Conservation (phyloP, 64 coral and sea anemone genomes). For the Montipora cactus region DNA sequence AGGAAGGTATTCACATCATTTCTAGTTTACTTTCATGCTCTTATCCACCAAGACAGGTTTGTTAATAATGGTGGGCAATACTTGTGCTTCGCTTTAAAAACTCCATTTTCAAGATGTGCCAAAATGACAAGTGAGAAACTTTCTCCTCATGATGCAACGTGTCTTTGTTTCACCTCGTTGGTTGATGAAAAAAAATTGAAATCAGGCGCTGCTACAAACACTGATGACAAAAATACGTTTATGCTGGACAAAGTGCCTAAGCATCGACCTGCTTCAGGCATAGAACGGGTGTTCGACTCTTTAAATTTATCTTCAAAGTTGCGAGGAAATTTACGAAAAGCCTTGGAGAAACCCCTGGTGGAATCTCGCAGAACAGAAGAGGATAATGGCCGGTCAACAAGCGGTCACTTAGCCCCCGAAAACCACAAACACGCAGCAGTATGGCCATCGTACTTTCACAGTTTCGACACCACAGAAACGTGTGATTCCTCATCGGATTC, state of each 20-base stretch:
- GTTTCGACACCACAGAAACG: conserved; percentile 1
- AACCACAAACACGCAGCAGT: conserved; percentile 34
- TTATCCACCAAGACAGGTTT: neutral
- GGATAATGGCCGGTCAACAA: conserved; percentile 21
- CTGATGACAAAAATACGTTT: neutral
- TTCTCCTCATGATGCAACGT: neutral
- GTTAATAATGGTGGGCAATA: neutral
- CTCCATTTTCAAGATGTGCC: neutral
- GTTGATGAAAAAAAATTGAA: neutral
- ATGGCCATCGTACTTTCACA: conserved; percentile 5
- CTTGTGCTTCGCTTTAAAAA: neutral
- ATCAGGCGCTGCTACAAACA: neutral
- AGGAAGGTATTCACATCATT: neutral
- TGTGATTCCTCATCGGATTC: conserved; percentile 80
- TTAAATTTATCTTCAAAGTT: conserved; percentile 29
- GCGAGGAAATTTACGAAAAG: neutral
- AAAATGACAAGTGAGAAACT: conserved; percentile 29
- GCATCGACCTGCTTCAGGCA: neutral
- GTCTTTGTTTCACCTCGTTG: neutral
- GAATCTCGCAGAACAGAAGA: neutral
- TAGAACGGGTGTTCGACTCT: conserved; percentile 26
- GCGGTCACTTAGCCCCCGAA: conserved; percentile 13
- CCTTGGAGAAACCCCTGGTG: neutral
- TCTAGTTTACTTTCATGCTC: neutral
- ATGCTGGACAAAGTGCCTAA: conserved; percentile 4